phyloP scores from a whole-genome alignment of 2,797 vertebrate genomes.

The Miichthys miiuy region DNA sequence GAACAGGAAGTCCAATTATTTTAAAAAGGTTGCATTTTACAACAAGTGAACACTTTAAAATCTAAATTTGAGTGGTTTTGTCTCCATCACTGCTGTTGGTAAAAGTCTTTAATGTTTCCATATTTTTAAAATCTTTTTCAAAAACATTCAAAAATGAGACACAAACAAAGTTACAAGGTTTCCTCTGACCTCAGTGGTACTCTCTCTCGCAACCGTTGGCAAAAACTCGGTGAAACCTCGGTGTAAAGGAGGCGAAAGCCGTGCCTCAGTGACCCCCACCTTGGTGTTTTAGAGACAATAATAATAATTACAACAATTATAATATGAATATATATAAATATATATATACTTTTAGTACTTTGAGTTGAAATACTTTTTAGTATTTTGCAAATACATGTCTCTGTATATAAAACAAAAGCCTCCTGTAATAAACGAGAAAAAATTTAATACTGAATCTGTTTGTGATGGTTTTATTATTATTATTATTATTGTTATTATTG shows the following conservation, averaged over 20 bases:
- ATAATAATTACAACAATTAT: constrained; percentile 56
- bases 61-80: background rate
- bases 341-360: constrained; percentile 79
- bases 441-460: constrained; percentile 59
- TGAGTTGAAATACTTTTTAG: constrained; percentile 83
- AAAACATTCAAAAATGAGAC: background rate
- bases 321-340: constrained; percentile 67
- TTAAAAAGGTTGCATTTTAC: background rate
- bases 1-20: background rate
- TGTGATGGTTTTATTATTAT: constrained; percentile 41
- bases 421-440: constrained; percentile 77
- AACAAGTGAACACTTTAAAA: background rate
- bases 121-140: constrained; percentile 8
- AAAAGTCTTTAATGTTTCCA: background rate
- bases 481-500: constrained; percentile 14
- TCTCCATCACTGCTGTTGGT: background rate
- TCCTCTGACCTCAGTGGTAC: constrained; percentile 34
- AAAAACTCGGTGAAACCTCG: constrained; percentile 46
- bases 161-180: constrained; percentile 32
- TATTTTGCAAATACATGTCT: constrained; percentile 82
- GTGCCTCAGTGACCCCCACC: constrained; percentile 76
- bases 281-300: constrained; percentile 74
- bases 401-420: constrained; percentile 81
- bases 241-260: constrained; percentile 71
- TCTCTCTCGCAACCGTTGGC: constrained; percentile 10